Evolutionary conservation across 2,113 vertebrate genomes (phyloP).

Genomic region (Pelodiscus sinensis): DNA sequence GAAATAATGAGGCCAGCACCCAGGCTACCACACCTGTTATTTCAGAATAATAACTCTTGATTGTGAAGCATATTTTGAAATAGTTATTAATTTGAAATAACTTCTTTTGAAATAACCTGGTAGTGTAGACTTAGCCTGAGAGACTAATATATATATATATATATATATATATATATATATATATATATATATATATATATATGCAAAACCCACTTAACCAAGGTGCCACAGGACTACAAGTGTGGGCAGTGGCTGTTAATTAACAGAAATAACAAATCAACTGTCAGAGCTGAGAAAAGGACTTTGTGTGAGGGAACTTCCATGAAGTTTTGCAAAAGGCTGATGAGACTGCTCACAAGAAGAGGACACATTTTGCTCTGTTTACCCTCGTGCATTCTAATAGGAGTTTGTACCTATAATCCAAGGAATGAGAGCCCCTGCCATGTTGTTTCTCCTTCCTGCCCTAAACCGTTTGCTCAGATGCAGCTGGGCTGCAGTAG

Average conservation of each 20-base stretch:
- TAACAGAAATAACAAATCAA: neutral
- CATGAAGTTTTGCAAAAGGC: slow-evolving; percentile 48
- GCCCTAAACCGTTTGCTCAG: slow-evolving; percentile 19
- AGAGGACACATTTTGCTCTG: slow-evolving; percentile 21
- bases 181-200: too few relatives aligned
- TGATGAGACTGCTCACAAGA: neutral
- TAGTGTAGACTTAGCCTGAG: too few relatives aligned
- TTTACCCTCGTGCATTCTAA: neutral
- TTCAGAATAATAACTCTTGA: too few relatives aligned
- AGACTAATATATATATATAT: too few relatives aligned
- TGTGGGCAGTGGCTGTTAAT: neutral
- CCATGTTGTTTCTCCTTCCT: slow-evolving; percentile 14
- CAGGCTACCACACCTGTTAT: too few relatives aligned
- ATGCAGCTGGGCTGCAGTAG: too few relatives aligned
- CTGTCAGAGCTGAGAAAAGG: neutral
- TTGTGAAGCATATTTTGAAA: too few relatives aligned
- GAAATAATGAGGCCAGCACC: too few relatives aligned
- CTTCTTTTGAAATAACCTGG: too few relatives aligned
- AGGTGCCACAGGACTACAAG: neutral
- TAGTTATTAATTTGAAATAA: too few relatives aligned
- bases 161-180: too few relatives aligned
- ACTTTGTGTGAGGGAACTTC: slow-evolving; percentile 55
- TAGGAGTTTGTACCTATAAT: neutral
- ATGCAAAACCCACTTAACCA: too few relatives aligned
- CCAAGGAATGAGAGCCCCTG: slow-evolving; percentile 4